These are phyloP conservation scores for Macroramphosus scolopax DNA, from an alignment of 2,797 vertebrate genomes.

Conservation along the genomic window DNA sequence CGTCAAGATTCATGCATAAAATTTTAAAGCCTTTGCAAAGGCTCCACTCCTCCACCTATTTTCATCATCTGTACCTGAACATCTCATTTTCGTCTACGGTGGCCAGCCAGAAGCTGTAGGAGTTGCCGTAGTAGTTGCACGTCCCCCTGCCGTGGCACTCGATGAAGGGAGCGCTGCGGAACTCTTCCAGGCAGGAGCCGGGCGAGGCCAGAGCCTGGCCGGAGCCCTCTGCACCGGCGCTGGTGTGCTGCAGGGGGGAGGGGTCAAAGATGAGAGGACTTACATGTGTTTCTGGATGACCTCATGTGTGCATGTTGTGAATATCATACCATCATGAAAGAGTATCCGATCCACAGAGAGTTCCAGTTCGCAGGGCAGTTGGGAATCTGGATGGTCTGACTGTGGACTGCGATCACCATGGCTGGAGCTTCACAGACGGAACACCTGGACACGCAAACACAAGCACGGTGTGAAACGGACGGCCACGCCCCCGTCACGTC, in stretches of 20 bases:
- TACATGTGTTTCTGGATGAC: too few species aligned
- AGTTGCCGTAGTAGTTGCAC: conserved; percentile 97
- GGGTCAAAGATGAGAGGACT: too few species aligned
- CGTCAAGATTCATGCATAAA: too few species aligned
- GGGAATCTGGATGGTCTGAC: conserved; percentile 88
- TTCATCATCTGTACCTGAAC: too few species aligned
- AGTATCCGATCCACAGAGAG: conserved; percentile 91
- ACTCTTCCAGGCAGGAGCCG: conserved; percentile 96
- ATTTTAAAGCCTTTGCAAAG: conserved; percentile 48
- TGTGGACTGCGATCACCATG: conserved; percentile 91
- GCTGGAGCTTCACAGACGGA: conserved; percentile 88
- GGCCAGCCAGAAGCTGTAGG: conserved; percentile 99
- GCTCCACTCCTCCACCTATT: too few species aligned
- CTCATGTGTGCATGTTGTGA: background rate
- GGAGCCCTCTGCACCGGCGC: conserved; percentile 95
- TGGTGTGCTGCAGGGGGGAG: conserved; percentile 89
- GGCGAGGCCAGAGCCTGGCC: conserved; percentile 97
- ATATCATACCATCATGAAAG: conserved; percentile 87
- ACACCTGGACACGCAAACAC: conserved; percentile 72
- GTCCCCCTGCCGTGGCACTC: conserved; percentile 97
- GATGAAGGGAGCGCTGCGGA: conserved; percentile 94
- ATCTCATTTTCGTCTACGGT: conserved; percentile 93
- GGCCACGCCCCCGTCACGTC: too few species aligned
- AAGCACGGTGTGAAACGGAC: too few species aligned
- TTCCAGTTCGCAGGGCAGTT: conserved; percentile 83